A percentile compares a stretch with the other conserved stretches of the same genome.
These are phyloP conservation scores for Drosophila kanapiae DNA, from an alignment of 1,140 invertebrate species.

Conservation along the genomic window DNA sequence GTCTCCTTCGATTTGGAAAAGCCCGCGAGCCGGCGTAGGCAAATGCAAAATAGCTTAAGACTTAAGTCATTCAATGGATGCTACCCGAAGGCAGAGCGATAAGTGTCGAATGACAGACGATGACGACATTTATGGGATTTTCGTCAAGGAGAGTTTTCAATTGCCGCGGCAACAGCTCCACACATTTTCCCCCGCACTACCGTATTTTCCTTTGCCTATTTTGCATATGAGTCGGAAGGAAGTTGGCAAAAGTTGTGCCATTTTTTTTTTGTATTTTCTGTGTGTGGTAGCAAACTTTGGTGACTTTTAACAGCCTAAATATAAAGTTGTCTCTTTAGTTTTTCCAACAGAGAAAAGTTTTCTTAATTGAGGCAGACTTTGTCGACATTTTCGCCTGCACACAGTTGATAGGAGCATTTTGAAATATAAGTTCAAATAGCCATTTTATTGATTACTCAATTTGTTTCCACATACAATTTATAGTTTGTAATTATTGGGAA, in stretches of 20 bases:
- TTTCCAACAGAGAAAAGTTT: conserved; percentile 15
- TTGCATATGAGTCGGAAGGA: conserved; percentile 15
- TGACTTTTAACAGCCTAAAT: conserved; percentile 16
- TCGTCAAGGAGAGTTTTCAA: conserved; percentile 36
- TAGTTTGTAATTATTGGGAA: background rate
- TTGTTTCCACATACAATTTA: background rate
- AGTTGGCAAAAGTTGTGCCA: conserved; percentile 21
- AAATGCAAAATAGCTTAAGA: conserved; percentile 34
- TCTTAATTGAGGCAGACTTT: conserved; percentile 27
- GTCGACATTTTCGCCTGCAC: background rate
- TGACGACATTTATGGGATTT: conserved; percentile 47
- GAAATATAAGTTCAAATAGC: background rate
- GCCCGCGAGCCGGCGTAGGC: background rate
- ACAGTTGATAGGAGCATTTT: conserved; percentile 16
- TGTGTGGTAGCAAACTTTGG: conserved; percentile 23
- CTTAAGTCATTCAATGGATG: conserved; percentile 34
- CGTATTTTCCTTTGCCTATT: conserved; percentile 24
- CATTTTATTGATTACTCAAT: conserved; percentile 10
- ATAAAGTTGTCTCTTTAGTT: conserved; percentile 18
- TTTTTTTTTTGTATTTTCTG: conserved; percentile 1
- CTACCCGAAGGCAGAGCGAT: conserved; percentile 28
- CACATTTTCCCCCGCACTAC: conserved; percentile 5
- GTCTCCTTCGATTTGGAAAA: conserved; percentile 1
- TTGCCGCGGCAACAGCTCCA: conserved; percentile 24
- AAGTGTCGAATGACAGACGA: conserved; percentile 41